Evolutionary conservation across 2,113 vertebrate species (phyloP), one percentile per base, ranked within the genome.

Genomic region (Otolemur garnettii): DNA sequence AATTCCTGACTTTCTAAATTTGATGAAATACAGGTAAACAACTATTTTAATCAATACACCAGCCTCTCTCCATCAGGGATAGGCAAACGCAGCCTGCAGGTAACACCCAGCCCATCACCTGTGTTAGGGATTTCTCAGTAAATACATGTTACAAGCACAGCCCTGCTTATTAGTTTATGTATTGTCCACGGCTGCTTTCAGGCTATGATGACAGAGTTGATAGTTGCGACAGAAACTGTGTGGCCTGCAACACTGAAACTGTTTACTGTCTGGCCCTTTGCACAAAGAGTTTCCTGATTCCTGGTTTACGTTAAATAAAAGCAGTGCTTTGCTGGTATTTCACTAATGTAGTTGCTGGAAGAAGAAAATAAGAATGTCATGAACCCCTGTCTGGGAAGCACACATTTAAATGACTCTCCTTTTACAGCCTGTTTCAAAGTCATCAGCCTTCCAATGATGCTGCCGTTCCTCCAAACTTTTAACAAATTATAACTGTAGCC

Each of bases 291-390:
- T 28, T 89, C 24, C 59, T 90, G 18, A 35, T 4, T 53, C 8
- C 50, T 69, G 45, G 50, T 87, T 89, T 93, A 84, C 22, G 55
- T 57, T 93, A 81, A 81, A 74, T 71, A 91, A 96, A 66, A 92
- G 66, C 26, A 82, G 19, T 22, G 55, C 35, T 86, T 91, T 79
- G 86, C 72, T 85, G 18, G 13, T 86, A 60, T 82, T 78, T 95
- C 88, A 69, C 28, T 91, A 26, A 55, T 1, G 1, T 57, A 84
- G 7, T 60, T 91, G 78, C 71, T 53, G 22, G 55, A 38, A 33
- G 33, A 84, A 87, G n/a, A 81, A 78, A 95, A 60, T n/a, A 60
- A 83, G 69, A 80, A 59, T 57, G 4, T 82, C 69, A 90, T 18
- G 45, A 83, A 55, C 21, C 26, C 19, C 18, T 28, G 1, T 53